These are phyloP conservation scores for Zosterops borbonicus DNA, from an alignment of 2,113 vertebrate genomes.

Conservation along the genomic window DNA sequence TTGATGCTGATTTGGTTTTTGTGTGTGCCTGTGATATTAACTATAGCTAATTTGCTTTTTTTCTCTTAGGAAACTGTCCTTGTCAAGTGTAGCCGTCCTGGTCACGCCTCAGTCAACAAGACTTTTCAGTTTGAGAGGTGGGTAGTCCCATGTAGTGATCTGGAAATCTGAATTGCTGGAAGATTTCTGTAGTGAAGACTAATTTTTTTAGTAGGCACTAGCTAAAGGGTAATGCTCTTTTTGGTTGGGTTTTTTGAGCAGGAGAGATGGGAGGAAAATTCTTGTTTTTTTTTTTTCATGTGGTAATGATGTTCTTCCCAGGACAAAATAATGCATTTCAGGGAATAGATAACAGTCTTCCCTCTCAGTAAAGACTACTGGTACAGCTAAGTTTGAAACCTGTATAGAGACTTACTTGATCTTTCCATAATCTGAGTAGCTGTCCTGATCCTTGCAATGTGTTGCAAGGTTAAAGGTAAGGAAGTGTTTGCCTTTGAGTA, in stretches of 20 bases:
- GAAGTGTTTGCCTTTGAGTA: background rate
- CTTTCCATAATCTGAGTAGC: background rate
- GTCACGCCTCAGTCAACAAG: conserved; percentile 54
- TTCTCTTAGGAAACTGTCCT: conserved; percentile 68
- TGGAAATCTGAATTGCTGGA: background rate
- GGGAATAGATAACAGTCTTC: background rate
- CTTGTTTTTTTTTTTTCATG: background rate
- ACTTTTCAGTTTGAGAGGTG: conserved; percentile 74
- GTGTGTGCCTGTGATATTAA: background rate
- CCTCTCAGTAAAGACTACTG: background rate
- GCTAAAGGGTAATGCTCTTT: background rate
- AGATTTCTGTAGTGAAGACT: background rate
- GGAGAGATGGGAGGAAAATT: rapidly evolving
- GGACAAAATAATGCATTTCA: background rate
- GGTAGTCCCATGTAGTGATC: background rate
- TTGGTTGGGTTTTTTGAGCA: background rate
- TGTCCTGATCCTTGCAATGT: background rate
- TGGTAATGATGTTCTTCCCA: background rate
- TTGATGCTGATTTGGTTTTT: background rate
- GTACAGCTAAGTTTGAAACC: background rate
- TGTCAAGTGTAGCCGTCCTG: conserved; percentile 56
- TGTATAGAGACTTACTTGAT: background rate
- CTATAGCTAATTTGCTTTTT: background rate
- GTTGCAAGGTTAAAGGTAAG: background rate
- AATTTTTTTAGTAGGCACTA: background rate